phyloP scores from a whole-genome alignment of 2,888 invertebrate species.

The Mantis religiosa region DNA sequence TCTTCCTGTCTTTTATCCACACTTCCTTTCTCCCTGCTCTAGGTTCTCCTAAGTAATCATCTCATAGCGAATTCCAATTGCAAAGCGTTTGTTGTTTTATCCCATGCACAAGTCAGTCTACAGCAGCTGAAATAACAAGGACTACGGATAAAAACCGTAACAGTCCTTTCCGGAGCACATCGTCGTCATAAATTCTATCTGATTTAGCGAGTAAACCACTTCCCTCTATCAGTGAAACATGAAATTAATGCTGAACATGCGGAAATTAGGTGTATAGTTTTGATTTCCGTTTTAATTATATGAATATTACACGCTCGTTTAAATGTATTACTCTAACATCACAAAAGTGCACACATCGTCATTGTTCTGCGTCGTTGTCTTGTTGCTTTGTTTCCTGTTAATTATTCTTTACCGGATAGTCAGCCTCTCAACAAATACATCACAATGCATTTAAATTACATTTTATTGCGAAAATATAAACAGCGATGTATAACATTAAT shows the following conservation, averaged over 20 bases:
- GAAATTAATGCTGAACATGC: neutral
- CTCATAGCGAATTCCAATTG: neutral
- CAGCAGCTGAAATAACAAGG: neutral
- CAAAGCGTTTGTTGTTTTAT: neutral
- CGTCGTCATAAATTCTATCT: neutral
- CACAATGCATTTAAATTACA: no score
- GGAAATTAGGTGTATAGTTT: neutral
- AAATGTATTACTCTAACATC: neutral
- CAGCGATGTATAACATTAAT: no score
- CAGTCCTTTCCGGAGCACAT: neutral
- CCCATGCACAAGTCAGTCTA: neutral
- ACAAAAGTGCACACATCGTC: neutral
- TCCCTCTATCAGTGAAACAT: neutral
- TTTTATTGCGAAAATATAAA: no score
- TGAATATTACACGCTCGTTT: neutral
- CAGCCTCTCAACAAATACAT: no score
- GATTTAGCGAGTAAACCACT: neutral
- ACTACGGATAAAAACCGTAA: neutral
- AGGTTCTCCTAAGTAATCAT: neutral
- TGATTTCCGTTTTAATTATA: neutral
- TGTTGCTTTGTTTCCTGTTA: neutral
- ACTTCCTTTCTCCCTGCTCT: neutral
- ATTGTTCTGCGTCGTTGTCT: neutral
- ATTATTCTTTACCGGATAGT: neutral
- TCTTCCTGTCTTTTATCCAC: neutral